Base-by-base conservation (phyloP, 2,113 vertebrate species). In the Chaetodon trifascialis region DNA sequence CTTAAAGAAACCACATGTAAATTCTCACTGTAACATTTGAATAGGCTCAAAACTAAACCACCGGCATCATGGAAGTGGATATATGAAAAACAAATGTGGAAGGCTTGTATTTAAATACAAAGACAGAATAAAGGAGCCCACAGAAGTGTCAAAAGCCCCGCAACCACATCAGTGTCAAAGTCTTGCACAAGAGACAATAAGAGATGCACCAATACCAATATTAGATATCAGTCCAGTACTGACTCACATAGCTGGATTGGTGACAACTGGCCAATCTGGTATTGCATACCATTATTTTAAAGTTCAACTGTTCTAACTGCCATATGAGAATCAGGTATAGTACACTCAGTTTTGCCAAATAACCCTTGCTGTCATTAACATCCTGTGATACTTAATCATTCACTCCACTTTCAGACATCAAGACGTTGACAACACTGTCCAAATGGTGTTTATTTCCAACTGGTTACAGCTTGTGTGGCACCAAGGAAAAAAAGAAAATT, bases 391-490 rank as follows among this genome's bases (percentile, higher is more conserved):
- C 16, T 10, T 60, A 6, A 52, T 60, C 56, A 40, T 40, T 66
- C 2, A 7, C 12, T 55, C 10, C n/a, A 16, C 15, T 23, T 30
- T 42, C 21, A 14, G 17, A 72, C 44, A 75, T 60, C 0, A 11
- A n/a, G 4, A 75, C 49, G 62, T n/a, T 55, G 34, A 23, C 64
- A 51, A 47, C 36, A 52, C 7, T 60, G 47, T 74, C 38, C 73
- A 12, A 34, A 69, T 2, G 0, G 19, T 52, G 12, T 73, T 73
- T 16, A 74, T 71, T 69, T 76, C n/a, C 36, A 75, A 71, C 80
- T 59, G 49, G 69, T 72, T 85, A 34, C 83, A 85, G 79, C 63
- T 71, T 82, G 47, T 77, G 55, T 66, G 56, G 46, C 21, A 17
- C 52, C n/a, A 16, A 14, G 15, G 12, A 49, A 51, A 52, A 40